Evolutionary conservation across 2,797 vertebrate genomes (phyloP), one percentile per base, ranked within the genome.

Genomic region (Neosalanx taihuensis): DNA sequence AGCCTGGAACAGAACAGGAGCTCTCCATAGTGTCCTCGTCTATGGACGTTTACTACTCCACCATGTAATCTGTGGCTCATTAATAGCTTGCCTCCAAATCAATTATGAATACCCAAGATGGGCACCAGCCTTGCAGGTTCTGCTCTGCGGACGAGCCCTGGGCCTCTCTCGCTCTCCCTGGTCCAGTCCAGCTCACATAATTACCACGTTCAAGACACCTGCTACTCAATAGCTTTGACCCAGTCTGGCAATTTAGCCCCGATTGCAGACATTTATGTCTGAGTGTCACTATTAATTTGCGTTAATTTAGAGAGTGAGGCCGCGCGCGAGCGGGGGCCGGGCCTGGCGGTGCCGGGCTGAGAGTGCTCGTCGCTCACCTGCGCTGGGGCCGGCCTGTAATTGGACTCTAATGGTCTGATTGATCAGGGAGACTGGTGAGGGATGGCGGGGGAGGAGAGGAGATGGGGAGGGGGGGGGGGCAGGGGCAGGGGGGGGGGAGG

Each of bases 371-470:
- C 82, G 84, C 91, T 93, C 93, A 94, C 93, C 93, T 94, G 92
- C 87, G 78, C 84, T 73, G 74, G 82, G 83, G 84, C 87, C 81
- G 81, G 69, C 77, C 90, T 86, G 89, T 94, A 94, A 94, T 94
- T 93, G 92, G 91, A 90, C 85, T 90, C 91, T 94, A 94, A 94
- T 94, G 87, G 92, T 88, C 91, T 92, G 91, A 94, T 93, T 94
- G 93, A 94, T 94, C 91, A 91, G 90, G 76, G 86, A 79, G 85
- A 84, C 85, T 81, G 86, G 87, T 88, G 87, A 91, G 85, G 85
- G 86, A 90, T 90, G 89, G 85, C 91, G 88, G 89, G 81, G 74
- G 76, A 12, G 73, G 76, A 78, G 80, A 56, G 71, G 64, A 72
- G 73, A 72, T 15, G 18, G 51, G 51, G 18, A 7, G 5, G 51